phyloP scores from a whole-genome alignment of 2,113 vertebrate species.

The Labeo rohita region DNA sequence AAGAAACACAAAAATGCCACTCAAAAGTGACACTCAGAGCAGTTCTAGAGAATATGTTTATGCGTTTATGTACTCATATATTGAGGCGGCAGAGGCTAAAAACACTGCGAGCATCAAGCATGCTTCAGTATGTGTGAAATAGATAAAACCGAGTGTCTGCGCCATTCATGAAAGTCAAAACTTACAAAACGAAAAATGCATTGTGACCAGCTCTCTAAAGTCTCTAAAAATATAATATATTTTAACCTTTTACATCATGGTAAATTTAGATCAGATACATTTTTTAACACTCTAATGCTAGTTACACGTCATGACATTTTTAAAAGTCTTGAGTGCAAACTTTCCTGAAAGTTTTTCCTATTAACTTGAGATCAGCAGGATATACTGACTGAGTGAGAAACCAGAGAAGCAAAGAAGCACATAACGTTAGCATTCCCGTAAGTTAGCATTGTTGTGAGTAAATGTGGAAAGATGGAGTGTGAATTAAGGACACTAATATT shows the following conservation, averaged over 20 bases:
- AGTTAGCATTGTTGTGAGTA: slow-evolving; percentile 50
- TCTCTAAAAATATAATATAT: neutral
- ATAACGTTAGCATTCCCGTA: slow-evolving; percentile 45
- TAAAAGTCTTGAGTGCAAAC: neutral
- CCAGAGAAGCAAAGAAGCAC: slow-evolving; percentile 10
- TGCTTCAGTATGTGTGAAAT: too few species aligned
- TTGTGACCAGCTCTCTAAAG: neutral
- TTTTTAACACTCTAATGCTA: neutral
- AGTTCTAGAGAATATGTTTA: too few species aligned
- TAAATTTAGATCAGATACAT: neutral
- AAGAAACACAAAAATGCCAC: too few species aligned
- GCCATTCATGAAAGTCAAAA: too few species aligned
- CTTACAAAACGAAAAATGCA: too few species aligned
- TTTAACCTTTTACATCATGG: neutral
- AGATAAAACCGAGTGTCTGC: too few species aligned
- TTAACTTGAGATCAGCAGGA: neutral
- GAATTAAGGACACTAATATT: slow-evolving; percentile 66
- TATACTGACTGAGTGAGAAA: neutral
- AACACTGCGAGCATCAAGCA: too few species aligned
- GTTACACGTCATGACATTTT: neutral
- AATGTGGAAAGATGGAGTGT: slow-evolving; percentile 56
- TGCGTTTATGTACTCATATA: too few species aligned
- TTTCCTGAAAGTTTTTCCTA: neutral
- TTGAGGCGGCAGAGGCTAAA: too few species aligned
- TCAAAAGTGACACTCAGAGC: too few species aligned